Conservation (phyloP, 2,888 invertebrate species). For the Drosophila diplacantha region DNA sequence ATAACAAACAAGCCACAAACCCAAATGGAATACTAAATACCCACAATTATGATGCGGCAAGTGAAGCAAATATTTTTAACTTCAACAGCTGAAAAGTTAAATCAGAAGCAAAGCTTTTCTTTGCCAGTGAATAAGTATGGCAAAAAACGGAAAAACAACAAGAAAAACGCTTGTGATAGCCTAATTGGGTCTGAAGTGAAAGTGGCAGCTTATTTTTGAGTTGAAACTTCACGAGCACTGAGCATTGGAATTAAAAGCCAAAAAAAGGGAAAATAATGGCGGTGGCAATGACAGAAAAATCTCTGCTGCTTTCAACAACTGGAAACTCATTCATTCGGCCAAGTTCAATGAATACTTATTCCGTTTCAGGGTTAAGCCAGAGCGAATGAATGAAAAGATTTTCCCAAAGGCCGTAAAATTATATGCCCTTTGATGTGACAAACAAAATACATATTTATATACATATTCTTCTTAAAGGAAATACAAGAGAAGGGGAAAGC, state of each 20-base stretch:
- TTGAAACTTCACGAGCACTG: not conserved
- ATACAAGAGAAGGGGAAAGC: not conserved
- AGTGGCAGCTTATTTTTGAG: slow-evolving; percentile 7
- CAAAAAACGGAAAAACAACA: not conserved
- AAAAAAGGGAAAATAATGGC: slow-evolving; percentile 5
- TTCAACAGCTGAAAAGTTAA: slow-evolving; percentile 8
- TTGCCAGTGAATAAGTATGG: not conserved
- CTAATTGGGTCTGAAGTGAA: slow-evolving; percentile 19
- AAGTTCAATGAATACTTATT: slow-evolving; percentile 16
- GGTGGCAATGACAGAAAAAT: slow-evolving; percentile 17
- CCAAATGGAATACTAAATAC: not conserved
- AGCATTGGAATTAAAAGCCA: not conserved
- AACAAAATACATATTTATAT: slow-evolving; percentile 10
- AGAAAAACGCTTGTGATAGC: not conserved
- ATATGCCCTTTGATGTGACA: slow-evolving; percentile 36
- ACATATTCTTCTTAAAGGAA: slow-evolving; percentile 10
- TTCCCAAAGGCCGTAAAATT: slow-evolving; percentile 14
- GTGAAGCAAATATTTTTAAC: not conserved
- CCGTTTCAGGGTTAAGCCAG: not conserved
- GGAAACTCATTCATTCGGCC: slow-evolving; percentile 1
- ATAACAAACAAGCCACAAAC: slow-evolving; percentile 1
- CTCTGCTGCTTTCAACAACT: slow-evolving; percentile 3
- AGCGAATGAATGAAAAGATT: slow-evolving; percentile 5
- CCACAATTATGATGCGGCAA: no score
- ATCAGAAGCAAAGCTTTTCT: not conserved